phyloP scores from a whole-genome alignment of 1,140 invertebrate species.

The Battus philenor region DNA sequence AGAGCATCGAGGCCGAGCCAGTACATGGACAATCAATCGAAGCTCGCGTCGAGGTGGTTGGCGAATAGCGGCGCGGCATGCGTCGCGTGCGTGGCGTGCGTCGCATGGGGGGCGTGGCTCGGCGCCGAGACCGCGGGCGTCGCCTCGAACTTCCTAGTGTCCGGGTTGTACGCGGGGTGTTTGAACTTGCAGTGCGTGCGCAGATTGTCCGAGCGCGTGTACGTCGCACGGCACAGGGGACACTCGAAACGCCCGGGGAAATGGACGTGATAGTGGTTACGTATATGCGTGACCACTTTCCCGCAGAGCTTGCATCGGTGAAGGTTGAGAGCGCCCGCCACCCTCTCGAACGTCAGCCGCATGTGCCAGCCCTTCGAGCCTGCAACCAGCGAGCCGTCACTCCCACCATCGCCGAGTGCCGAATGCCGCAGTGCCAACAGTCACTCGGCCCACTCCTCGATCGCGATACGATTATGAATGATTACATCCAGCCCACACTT shows the following conservation, averaged over 20 bases:
- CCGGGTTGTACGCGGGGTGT: conserved; percentile 86
- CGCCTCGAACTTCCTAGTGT: conserved; percentile 88
- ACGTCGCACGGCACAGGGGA: conserved; percentile 89
- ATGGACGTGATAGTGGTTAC: conserved; percentile 93
- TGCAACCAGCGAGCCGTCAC: conserved; percentile 78
- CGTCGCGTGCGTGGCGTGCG: conserved; percentile 67
- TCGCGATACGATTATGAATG: conserved; percentile 13
- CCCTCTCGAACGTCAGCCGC: conserved; percentile 92
- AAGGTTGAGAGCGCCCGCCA: conserved; percentile 91
- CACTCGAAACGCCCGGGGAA: conserved; percentile 92
- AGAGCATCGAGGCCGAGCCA: conserved; percentile 62
- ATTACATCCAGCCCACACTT: too few species aligned
- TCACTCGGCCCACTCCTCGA: neutral
- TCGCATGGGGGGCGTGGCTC: conserved; percentile 46
- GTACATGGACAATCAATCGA: conserved; percentile 71
- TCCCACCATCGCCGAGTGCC: conserved; percentile 19
- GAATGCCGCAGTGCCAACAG: conserved; percentile 30
- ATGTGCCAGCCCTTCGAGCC: conserved; percentile 94
- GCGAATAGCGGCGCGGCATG: conserved; percentile 74
- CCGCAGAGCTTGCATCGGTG: conserved; percentile 93
- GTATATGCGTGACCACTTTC: conserved; percentile 93
- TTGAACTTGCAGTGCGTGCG: conserved; percentile 93
- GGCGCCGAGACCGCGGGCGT: conserved; percentile 74
- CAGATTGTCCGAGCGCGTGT: conserved; percentile 91
- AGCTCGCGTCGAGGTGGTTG: conserved; percentile 64